Evolutionary conservation across 1,140 invertebrate genomes (phyloP), one percentile per base, ranked within the genome.

Genomic region (Drosophila guanche): DNA sequence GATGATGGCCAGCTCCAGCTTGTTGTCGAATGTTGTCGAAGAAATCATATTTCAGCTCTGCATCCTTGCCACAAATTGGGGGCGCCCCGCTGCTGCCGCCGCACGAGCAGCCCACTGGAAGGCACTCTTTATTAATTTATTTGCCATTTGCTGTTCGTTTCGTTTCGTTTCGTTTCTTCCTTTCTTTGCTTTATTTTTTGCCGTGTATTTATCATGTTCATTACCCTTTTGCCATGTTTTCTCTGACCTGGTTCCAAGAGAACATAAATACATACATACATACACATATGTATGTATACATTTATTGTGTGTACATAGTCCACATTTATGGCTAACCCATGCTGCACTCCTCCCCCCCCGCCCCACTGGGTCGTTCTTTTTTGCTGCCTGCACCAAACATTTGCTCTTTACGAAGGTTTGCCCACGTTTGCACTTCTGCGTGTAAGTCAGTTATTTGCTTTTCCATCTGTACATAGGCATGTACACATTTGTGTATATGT

Each of bases 211-310:
- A 68, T 68, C 66, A 68, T 68, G 66, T 68, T 68, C 68, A 68
- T 68, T 68, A 68, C 65, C 65, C 66, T 68, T 37, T 68, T 12
- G 66, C 66, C 66, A 43, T 68, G 66, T 56, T 68, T 68, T 67
- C 65, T 67, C 67, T 68, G 65, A 68, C 65, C 65, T 68, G 65
- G 55, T 67, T 68, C 65, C 42, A 7, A 27, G 12, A 65, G 25
- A 4, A 41, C 33, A 47, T 22, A 47, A 4, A 37, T 12, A 55
- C n/a, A 53, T 60, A n/a, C 10, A 53, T 61, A 27, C 7, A 33
- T 23, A 14, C 22, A 5, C 14, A 3, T 14, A 47, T 59, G 10
- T 14, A 40, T 27, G n/a, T 10, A 14, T 29, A 12, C 23, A 41
- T 66, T 47, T 37, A 12, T 37, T 1, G 33, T 37, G 33, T 37